Evolutionary conservation across 2,888 invertebrate species (phyloP), one percentile per base, ranked within the genome.

Genomic region (Eurytoma californica): DNA sequence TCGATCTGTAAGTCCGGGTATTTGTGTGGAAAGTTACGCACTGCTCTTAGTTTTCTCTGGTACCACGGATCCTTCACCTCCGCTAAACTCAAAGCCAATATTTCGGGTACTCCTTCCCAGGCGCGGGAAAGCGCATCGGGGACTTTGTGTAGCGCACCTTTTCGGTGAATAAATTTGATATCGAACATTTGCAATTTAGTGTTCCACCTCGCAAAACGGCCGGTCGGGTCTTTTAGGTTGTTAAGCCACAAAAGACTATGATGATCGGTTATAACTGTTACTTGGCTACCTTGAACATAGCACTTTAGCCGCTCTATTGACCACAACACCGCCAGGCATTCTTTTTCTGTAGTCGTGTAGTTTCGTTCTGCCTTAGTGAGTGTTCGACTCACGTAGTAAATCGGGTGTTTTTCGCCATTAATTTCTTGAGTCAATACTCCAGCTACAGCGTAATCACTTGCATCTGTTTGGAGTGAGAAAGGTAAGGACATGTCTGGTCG

Each of bases 201-300:
- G 14, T 53, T 63, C 72, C 61, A 72, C 0, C 55, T 3, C 1
- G 63, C 72, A 20, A 70, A 16, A 16, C 24, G 18, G 0, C 58
- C 58, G 0, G 60, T 24, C 7, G 70, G 49, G 3, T 70, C 49
- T 28, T 60, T 60, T 1, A 78, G 20, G 5, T 79, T 77, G 12
- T 81, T 65, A 0, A 83, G 28, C 81, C 82, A 81, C 5, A 72
- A 47, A 0, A 83, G 16, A 24, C 80, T 80, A 3, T 53, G 72
- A 12, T 83, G 81, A 55, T 85, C 84, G 0, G 85, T 85, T 0
- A 84, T 66, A 0, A 84, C 84, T 0, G 79, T 83, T 13, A 85
- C 81, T 3, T 12, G 18, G 4, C 75, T 72, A 0, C 79, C 82
- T 55, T 83, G 75, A 0, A 84, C 67, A 28, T 82, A 82, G 0